Evolutionary conservation across 2,113 vertebrate species (phyloP).

Genomic region (Perca flavescens): DNA sequence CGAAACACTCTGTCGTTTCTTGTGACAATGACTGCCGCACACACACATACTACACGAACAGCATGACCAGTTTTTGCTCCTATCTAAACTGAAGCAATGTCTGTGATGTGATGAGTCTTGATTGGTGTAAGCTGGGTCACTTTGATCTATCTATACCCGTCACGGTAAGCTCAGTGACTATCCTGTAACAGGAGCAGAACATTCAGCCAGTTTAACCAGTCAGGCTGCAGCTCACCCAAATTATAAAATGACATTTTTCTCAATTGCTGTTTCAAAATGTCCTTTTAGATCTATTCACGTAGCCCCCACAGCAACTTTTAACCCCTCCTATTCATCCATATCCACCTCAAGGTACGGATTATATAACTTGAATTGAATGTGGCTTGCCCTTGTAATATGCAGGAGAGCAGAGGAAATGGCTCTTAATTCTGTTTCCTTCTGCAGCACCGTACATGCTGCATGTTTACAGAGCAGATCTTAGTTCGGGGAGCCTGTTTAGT

Average conservation of each 20-base stretch:
- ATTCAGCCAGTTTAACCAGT: constrained; percentile 19
- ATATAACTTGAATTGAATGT: constrained; percentile 28
- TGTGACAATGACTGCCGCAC: constrained; percentile 41
- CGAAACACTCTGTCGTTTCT: constrained; percentile 64
- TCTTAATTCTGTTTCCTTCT: constrained; percentile 57
- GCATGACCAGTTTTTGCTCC: constrained; percentile 45
- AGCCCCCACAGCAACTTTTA: constrained; percentile 21
- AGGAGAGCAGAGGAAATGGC: constrained; percentile 32
- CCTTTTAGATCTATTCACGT: constrained; percentile 24
- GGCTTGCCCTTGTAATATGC: constrained; percentile 4
- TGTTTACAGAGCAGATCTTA: constrained; percentile 61
- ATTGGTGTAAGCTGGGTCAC: constrained; percentile 57
- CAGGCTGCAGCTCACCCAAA: constrained; percentile 29
- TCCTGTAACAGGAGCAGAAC: neutral
- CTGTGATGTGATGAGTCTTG: constrained; percentile 62
- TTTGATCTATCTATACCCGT: constrained; percentile 59
- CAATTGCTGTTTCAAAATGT: constrained; percentile 22
- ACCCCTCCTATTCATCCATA: constrained; percentile 2
- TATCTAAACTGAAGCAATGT: constrained; percentile 42
- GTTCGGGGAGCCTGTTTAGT: constrained; percentile 54
- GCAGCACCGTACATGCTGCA: constrained; percentile 8
- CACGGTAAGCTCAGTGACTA: constrained; percentile 33
- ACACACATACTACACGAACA: neutral
- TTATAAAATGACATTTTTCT: constrained; percentile 18
- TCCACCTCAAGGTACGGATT: constrained; percentile 26